Conservation (phyloP, 2,113 vertebrate genomes). For the Heterocephalus glaber region DNA sequence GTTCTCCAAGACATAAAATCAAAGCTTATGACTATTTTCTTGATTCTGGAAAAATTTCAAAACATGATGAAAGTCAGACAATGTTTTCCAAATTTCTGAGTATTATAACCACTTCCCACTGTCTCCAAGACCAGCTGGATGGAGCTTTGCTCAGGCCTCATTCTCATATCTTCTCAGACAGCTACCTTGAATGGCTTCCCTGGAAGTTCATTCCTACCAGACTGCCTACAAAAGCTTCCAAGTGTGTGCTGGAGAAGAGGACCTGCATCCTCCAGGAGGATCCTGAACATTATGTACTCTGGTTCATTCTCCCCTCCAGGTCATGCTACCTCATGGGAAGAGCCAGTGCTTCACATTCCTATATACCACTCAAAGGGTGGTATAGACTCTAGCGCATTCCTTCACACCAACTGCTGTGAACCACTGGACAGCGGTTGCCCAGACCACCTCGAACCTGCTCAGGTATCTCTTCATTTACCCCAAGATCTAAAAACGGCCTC, state of each 20-base stretch:
- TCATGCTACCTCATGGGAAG: neutral
- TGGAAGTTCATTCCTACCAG: neutral
- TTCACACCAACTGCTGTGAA: too few relatives aligned
- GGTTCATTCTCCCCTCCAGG: neutral
- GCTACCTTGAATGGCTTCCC: neutral
- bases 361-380: neutral
- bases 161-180: neutral
- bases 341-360: neutral
- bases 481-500: neutral
- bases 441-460: neutral
- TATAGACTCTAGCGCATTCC: neutral
- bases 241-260: neutral
- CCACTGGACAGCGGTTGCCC: neutral
- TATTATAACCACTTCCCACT: neutral
- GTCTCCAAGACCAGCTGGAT: neutral
- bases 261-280: neutral
- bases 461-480: neutral
- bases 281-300: neutral
- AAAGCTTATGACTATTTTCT: neutral
- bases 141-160: neutral
- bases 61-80: conserved; percentile 22
- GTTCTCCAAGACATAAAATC: fast-evolving
- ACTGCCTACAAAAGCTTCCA: neutral
- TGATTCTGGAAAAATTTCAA: conserved; percentile 16
- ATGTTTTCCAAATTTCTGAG: conserved; percentile 32